phyloP scores from a whole-genome alignment of 2,888 invertebrate species.

The Cetonia aurata region DNA sequence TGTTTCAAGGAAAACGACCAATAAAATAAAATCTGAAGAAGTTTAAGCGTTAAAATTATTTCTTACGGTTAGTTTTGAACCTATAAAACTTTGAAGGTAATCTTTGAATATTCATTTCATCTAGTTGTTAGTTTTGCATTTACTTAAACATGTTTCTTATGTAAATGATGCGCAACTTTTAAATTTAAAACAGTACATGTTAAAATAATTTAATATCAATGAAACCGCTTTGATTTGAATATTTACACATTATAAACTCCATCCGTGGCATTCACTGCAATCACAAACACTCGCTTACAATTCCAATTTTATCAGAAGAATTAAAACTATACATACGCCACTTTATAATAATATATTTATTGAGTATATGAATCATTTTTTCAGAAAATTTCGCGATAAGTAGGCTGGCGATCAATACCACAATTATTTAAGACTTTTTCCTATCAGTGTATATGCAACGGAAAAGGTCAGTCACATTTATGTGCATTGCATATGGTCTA shows the following conservation, averaged over 20 bases:
- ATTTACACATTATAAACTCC: no score
- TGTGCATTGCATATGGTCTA: slow-evolving; percentile 61
- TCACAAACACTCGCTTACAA: background rate
- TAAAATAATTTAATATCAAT: no score
- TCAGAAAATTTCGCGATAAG: slow-evolving; percentile 37
- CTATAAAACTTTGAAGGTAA: no score
- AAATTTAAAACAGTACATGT: no score
- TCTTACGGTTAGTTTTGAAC: background rate
- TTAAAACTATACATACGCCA: slow-evolving; percentile 23
- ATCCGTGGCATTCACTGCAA: no score
- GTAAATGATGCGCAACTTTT: no score
- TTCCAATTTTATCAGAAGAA: slow-evolving; percentile 30
- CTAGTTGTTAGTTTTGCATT: no score
- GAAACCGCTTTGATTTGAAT: no score
- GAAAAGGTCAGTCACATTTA: slow-evolving; percentile 62
- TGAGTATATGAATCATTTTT: slow-evolving; percentile 29
- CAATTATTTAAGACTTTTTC: slow-evolving; percentile 53
- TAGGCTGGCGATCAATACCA: slow-evolving; percentile 52
- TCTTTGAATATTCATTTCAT: no score
- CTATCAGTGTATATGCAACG: slow-evolving; percentile 45
- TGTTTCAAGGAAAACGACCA: slow-evolving; percentile 32
- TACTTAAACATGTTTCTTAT: no score
- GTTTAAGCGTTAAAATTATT: slow-evolving; percentile 6
- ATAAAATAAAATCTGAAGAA: slow-evolving; percentile 21
- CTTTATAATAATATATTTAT: slow-evolving; percentile 22